A percentile compares a stretch with the other conserved stretches of the same genome.
These are phyloP conservation scores for Dioctria rufipes DNA, from an alignment of 2,888 invertebrate species.

Conservation along the genomic window DNA sequence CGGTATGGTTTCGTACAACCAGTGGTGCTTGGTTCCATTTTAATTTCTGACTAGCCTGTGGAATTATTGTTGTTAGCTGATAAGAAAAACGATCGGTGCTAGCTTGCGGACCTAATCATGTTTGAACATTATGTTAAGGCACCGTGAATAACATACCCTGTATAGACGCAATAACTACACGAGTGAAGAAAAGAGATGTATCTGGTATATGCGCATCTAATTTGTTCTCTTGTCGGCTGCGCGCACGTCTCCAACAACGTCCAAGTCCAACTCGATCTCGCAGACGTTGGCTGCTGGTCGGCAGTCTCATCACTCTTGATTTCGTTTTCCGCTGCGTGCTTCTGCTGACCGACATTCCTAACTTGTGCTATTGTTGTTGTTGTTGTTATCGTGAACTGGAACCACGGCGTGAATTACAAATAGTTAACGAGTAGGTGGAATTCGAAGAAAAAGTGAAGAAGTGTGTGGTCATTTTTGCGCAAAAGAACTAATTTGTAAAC, in stretches of 20 bases:
- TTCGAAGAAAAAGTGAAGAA: slow-evolving; percentile 15
- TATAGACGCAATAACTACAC: background rate
- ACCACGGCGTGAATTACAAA: slow-evolving; percentile 24
- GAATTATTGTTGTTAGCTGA: background rate
- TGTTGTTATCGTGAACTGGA: slow-evolving; percentile 26
- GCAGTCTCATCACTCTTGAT: slow-evolving; percentile 20
- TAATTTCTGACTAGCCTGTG: background rate
- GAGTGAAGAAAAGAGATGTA: background rate
- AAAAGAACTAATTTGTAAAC: slow-evolving; percentile 12
- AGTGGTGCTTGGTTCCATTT: slow-evolving; percentile 12
- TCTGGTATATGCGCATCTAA: slow-evolving; percentile 13
- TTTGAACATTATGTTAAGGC: too few relatives aligned
- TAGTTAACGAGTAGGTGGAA: slow-evolving; percentile 45
- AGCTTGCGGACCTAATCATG: too few relatives aligned
- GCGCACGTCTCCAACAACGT: slow-evolving; percentile 1
- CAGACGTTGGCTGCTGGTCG: background rate
- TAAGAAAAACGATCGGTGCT: background rate
- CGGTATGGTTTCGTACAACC: slow-evolving; percentile 1
- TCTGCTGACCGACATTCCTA: slow-evolving; percentile 51
- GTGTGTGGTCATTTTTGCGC: slow-evolving; percentile 3
- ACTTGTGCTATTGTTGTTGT: background rate
- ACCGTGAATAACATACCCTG: too few relatives aligned
- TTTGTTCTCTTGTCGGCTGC: background rate
- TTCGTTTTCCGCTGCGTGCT: slow-evolving; percentile 50
- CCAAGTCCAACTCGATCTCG: background rate